Percentiles rank a stretch among this genome's conserved stretches.
These are phyloP conservation scores for Phania funesta DNA, from an alignment of 2,888 invertebrate genomes.

Conservation along the genomic window DNA sequence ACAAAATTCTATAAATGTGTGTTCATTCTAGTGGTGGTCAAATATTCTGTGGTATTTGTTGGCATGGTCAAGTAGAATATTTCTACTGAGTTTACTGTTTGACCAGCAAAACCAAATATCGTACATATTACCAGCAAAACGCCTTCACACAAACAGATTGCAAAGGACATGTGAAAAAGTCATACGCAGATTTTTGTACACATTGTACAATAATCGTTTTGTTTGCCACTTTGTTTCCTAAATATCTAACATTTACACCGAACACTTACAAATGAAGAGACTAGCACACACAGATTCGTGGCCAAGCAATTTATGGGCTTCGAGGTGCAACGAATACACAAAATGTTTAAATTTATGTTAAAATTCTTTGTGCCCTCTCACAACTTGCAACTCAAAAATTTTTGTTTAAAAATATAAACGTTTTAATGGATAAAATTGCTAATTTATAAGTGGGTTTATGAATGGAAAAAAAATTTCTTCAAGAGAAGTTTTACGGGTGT, in stretches of 20 bases:
- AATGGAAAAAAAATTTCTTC: no score
- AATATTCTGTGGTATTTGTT: slow-evolving; percentile 51
- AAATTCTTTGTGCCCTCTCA: no score
- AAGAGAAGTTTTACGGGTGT: no score
- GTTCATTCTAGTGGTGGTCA: slow-evolving; percentile 27
- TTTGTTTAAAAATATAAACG: no score
- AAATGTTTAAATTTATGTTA: no score
- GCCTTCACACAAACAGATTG: background rate
- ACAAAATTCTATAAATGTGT: background rate
- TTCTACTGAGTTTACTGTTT: slow-evolving; percentile 42
- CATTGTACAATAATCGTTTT: background rate
- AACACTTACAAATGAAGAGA: slow-evolving; percentile 18
- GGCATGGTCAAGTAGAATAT: slow-evolving; percentile 48
- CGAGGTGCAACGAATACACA: slow-evolving; percentile 6
- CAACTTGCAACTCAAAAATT: no score
- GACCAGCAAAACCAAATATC: slow-evolving; percentile 58
- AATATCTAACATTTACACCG: slow-evolving; percentile 43
- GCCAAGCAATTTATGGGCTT: slow-evolving; percentile 57
- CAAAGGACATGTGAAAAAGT: slow-evolving; percentile 25
- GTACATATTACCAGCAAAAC: slow-evolving; percentile 22
- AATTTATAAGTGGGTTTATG: no score
- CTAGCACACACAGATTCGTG: slow-evolving; percentile 41
- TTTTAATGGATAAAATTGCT: no score
- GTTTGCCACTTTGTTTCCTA: slow-evolving; percentile 40
- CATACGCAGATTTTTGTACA: slow-evolving; percentile 53